A percentile compares a stretch with the other conserved stretches of the same genome.
phyloP scores from a whole-genome alignment of 2,888 invertebrate genomes.

The Rotaria sp. region DNA sequence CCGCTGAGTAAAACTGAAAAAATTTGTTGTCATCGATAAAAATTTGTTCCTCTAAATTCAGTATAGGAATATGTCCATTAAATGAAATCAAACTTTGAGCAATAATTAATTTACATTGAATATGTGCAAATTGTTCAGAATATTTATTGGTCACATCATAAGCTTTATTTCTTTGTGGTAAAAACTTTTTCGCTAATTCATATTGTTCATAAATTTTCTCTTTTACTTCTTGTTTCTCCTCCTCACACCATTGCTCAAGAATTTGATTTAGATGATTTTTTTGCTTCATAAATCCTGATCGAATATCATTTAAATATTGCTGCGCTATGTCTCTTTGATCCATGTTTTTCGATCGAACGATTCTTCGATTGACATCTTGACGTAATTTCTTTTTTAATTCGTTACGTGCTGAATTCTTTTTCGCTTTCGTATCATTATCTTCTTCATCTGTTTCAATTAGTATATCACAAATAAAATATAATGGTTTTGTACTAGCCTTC shows the following conservation, averaged over 20 bases:
- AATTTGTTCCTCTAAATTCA: no score
- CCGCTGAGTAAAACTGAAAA: not conserved
- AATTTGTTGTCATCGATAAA: not conserved
- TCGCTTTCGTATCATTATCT: not conserved
- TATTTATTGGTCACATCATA: not conserved
- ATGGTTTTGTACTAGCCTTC: not conserved
- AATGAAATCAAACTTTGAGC: not conserved
- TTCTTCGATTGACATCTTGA: not conserved
- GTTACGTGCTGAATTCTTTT: not conserved
- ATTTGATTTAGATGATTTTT: not conserved
- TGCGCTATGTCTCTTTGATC: not conserved
- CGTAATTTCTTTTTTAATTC: not conserved
- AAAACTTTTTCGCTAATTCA: not conserved
- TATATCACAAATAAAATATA: not conserved
- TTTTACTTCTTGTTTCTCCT: not conserved
- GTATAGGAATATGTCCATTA: not conserved
- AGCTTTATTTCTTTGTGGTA: not conserved
- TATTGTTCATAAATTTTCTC: not conserved
- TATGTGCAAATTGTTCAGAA: not conserved
- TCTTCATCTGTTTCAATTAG: not conserved
- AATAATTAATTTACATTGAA: not conserved
- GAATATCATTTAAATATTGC: not conserved
- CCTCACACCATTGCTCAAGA: not conserved
- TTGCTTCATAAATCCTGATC: not conserved
- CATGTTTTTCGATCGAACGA: not conserved